Base-by-base conservation (phyloP, 2,113 vertebrate genomes). In the Plectropomus leopardus region DNA sequence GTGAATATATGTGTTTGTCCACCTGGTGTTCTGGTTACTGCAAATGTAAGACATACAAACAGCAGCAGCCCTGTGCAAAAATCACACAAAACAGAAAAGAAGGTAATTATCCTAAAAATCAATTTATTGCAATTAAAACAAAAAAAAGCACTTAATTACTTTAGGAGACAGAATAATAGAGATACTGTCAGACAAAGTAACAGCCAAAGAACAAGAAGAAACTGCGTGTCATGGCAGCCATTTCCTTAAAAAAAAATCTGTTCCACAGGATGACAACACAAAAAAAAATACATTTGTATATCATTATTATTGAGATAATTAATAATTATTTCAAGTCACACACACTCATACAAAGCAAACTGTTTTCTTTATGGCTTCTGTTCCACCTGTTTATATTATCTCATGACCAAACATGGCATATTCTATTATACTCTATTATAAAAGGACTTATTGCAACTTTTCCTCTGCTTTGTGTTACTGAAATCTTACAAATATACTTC, bases 91-190 rank as follows among this genome's bases (percentile, higher is more conserved):
- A 50, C 30, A 42, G 8, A 57, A 28, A 59, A 4, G 0, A 48
- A 1, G 19, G 9, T 15, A 0, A 70, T 83, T 76, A 61, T 94
- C 78, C 85, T 82, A 92, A 82, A 95, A 95, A 95, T 88, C 57
- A 51, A 53, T 94, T 95, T 95, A 95, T 94, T 95, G 92, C 92
- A 85, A 69, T 87, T 89, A 70, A 90, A 92, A 87, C 83, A 40
- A 40, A 40, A 40, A 88, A 83, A 71, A 77, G 73, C 76, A 91
- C 71, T 59, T 44, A 75, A 81, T 66, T 72, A 78, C 82, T 66
- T 69, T 71, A 47, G 78, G 60, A 88, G 71, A 89, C 51, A 82
- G 59, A 86, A 61, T 55, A 67, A 84, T 51, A 79, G 67, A 78
- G 65, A 83, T 72, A 89, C 70, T 70, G 63, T 32, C 64, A 82